A percentile compares a stretch with the other conserved stretches of the same genome.
Conservation (phyloP, 2,797 vertebrate species). For the Macropodus opercularis region DNA sequence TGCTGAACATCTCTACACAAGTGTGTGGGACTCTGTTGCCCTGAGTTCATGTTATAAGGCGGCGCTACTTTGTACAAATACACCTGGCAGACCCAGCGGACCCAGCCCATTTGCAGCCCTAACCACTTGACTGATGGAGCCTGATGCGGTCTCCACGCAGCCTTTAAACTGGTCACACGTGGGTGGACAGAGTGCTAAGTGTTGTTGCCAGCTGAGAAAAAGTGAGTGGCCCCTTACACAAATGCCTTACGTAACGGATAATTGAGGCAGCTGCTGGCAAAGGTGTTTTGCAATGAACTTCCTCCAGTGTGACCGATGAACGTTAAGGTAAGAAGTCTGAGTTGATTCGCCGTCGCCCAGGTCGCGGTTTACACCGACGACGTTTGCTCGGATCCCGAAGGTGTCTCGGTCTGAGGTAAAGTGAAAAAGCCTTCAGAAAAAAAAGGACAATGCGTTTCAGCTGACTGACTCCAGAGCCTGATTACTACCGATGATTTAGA, state of each 20-base stretch:
- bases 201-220: constrained; percentile 45
- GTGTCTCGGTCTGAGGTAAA: no score
- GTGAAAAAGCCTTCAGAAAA: no score
- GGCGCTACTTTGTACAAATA: constrained; percentile 18
- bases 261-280: constrained; percentile 28
- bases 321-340: constrained; percentile 3
- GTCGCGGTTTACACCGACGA: no score
- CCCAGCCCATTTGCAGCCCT: constrained; percentile 23
- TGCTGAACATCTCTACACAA: no score
- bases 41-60: neutral
- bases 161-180: constrained; percentile 39
- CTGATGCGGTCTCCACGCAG: constrained; percentile 13
- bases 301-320: constrained; percentile 2
- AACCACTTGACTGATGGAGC: constrained; percentile 38
- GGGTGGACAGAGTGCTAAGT: constrained; percentile 37
- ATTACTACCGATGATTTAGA: constrained; percentile 49
- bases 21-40: no score
- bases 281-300: constrained; percentile 19
- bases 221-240: constrained; percentile 31
- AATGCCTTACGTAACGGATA: constrained; percentile 41
- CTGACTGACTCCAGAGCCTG: constrained; percentile 28
- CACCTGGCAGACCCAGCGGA: constrained; percentile 16
- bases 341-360: neutral
- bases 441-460: constrained; percentile 7
- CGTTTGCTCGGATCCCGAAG: no score